Evolutionary conservation across 2,888 invertebrate species (phyloP).

Genomic region (Anagyrus pseudococci): DNA sequence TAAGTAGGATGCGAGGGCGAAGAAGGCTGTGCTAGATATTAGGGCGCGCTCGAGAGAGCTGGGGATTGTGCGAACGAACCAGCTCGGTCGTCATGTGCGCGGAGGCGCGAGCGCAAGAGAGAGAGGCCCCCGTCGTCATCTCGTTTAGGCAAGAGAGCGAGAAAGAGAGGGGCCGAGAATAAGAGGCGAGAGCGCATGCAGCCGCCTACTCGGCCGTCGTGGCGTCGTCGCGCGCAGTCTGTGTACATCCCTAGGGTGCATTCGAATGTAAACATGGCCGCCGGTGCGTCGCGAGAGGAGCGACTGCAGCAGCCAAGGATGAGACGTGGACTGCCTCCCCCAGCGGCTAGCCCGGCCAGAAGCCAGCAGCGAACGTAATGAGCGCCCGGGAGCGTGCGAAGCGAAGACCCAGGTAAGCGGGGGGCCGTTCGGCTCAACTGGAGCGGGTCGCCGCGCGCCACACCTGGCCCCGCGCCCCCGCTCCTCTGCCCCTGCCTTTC

Average conservation of each 20-base stretch:
- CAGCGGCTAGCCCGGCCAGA: background rate
- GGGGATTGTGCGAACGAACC: background rate
- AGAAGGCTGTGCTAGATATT: background rate
- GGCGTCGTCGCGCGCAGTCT: background rate
- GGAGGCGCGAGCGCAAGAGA: background rate
- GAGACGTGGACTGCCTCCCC: background rate
- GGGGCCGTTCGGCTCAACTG: too few species aligned
- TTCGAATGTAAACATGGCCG: slow-evolving; percentile 58
- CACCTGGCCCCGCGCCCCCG: too few species aligned
- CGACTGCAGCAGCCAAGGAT: slow-evolving; percentile 25
- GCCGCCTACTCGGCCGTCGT: slow-evolving; percentile 10
- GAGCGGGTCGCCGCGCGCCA: too few species aligned
- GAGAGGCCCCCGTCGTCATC: background rate
- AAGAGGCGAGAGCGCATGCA: background rate
- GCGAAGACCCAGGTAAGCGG: slow-evolving; percentile 32
- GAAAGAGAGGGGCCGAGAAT: background rate
- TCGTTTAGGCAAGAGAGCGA: background rate
- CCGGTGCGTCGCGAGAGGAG: slow-evolving; percentile 54
- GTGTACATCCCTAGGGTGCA: slow-evolving; percentile 39
- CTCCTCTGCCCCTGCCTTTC: background rate
- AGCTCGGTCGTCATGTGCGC: background rate
- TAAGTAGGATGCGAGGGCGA: background rate
- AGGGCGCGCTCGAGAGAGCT: background rate
- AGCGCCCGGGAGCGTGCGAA: slow-evolving; percentile 21
- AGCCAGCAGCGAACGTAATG: slow-evolving; percentile 20